Percentiles rank a stretch among this genome's conserved stretches.
Conservation (phyloP, 2,888 invertebrate genomes). For the Watsonalla binaria region DNA sequence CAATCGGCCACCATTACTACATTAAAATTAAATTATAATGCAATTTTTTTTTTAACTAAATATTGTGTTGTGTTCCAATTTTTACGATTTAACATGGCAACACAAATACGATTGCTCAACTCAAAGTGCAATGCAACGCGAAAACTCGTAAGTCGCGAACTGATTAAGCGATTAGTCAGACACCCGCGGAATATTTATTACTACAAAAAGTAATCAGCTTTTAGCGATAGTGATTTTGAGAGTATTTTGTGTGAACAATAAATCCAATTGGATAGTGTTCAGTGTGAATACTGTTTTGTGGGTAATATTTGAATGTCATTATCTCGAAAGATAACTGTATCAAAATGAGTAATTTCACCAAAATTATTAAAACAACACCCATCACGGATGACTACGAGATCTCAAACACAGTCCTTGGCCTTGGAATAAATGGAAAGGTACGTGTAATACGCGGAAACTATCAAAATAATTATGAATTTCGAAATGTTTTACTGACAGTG, state of each 20-base stretch:
- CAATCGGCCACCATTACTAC: no score
- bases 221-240: not conserved
- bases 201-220: no score
- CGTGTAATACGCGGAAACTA: slow-evolving; percentile 10
- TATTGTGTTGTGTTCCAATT: no score
- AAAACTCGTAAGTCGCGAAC: no score
- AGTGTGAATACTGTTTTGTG: slow-evolving; percentile 22
- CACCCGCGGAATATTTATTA: not conserved
- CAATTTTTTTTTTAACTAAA: no score
- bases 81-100: no score
- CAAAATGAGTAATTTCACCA: slow-evolving; percentile 62
- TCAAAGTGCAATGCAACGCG: no score
- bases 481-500: slow-evolving; percentile 12
- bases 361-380: slow-evolving; percentile 85
- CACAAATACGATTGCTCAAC: no score
- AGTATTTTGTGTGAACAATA: not conserved
- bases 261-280: slow-evolving; percentile 3
- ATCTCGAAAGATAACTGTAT: slow-evolving; percentile 28
- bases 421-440: slow-evolving; percentile 98
- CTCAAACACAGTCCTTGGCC: slow-evolving; percentile 94
- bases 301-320: slow-evolving; percentile 24
- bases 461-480: slow-evolving; percentile 10
- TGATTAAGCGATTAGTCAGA: not conserved
- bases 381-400: slow-evolving; percentile 95
- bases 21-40: no score